A percentile compares a stretch with the other conserved stretches of the same genome.
phyloP scores from a whole-genome alignment of 2,113 vertebrate species.

The Cheilinus undulatus region DNA sequence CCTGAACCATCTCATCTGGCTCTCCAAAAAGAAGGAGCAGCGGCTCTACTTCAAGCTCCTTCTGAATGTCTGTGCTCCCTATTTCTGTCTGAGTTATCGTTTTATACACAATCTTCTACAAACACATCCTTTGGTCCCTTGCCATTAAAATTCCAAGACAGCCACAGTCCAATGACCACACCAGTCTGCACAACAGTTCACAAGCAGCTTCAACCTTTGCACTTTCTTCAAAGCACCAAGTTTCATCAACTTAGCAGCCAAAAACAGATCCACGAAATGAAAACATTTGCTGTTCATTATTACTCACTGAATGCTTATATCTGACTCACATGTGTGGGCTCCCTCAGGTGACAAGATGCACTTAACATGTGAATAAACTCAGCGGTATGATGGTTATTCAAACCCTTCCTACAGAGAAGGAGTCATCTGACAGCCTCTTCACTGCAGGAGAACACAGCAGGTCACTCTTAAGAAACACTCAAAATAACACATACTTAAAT shows the following conservation, averaged over 20 bases:
- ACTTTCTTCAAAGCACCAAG: neutral
- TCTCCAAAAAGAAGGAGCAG: too few species aligned
- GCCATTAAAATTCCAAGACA: too few species aligned
- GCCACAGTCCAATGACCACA: too few species aligned
- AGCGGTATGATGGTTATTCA: conserved; percentile 19
- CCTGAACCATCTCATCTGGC: too few species aligned
- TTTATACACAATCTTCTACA: too few species aligned
- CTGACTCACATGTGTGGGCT: conserved; percentile 42
- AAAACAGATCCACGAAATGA: conserved; percentile 26
- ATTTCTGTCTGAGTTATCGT: too few species aligned
- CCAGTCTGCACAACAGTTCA: too few species aligned
- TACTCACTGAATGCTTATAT: conserved; percentile 14
- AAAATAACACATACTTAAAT: conserved; percentile 11
- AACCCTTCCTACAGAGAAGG: conserved; percentile 9
- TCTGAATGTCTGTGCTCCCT: too few species aligned
- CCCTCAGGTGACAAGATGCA: conserved; percentile 4
- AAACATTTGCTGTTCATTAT: conserved; percentile 16
- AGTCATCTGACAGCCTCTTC: conserved; percentile 21
- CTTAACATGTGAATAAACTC: neutral
- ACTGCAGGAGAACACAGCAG: conserved; percentile 29
- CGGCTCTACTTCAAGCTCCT: too few species aligned
- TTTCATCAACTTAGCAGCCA: conserved; percentile 14
- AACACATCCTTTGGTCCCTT: too few species aligned
- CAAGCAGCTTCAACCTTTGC: conserved; percentile 7
- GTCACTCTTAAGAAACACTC: conserved; percentile 14